Evolutionary conservation across 2,888 invertebrate species (phyloP), one percentile per base, ranked within the genome.

Genomic region (Podotricha telesiphe): DNA sequence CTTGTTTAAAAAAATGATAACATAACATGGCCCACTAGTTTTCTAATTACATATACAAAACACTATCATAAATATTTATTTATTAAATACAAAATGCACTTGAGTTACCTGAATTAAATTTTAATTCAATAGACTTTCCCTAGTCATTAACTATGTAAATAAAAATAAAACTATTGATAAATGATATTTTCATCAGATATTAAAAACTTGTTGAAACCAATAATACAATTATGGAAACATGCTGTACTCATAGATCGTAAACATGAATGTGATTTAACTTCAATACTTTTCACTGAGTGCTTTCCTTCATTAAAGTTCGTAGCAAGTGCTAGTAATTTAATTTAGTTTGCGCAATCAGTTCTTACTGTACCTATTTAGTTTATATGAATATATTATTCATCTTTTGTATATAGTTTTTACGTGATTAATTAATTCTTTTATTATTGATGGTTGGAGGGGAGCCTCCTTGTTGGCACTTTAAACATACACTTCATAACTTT

Each of bases 191-290:
- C 11, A 20, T 20, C 42, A 56, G 1, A 17, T 13, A 19, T 40
- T 6, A 37, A 55, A 55, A 19, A 40, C n/a, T 19, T 34, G 40
- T 47, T 10, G 48, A 63, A 48, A 65, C 58, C 48, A 64, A 67
- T 67, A 64, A 48, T 56, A 37, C 58, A 28, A 64, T 64, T 63
- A 47, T 11, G 48, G 47, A 65, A 65, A 34, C 48, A 40, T 20
- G n/a, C 34, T 10, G 37, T 20, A 37, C 59, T 63, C 47, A 48
- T 58, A 68, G 42, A 51, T 64, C 58, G 63, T 48, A 68, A 69
- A 68, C 56, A 66, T 73, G 64, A 69, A 67, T 68, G 66, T 68
- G 50, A 69, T 73, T 73, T 69, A 69, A 67, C 67, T 51, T 68
- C 69, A 69, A 69, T 66, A 73, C 71, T 73, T 68, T 64, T 61